phyloP scores from a whole-genome alignment of 2,888 invertebrate species.

The Mantis religiosa region DNA sequence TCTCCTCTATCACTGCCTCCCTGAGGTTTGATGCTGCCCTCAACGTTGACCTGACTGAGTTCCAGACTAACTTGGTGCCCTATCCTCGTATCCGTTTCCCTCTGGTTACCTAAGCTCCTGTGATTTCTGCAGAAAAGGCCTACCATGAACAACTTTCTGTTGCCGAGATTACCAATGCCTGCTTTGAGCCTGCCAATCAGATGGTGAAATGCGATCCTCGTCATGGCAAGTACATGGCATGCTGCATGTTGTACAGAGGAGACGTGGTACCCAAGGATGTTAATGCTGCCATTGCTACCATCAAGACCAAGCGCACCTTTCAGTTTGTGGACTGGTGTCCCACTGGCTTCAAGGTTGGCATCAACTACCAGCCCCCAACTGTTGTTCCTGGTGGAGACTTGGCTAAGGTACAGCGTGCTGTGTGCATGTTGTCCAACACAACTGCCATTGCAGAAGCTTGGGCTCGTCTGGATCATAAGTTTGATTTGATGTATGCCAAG shows the following conservation, averaged over 20 bases:
- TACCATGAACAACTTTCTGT: conserved; percentile 90
- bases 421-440: conserved; percentile 97
- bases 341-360: conserved; percentile 65
- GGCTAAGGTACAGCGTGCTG: conserved; percentile 92
- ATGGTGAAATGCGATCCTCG: conserved; percentile 93
- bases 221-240: conserved; percentile 92
- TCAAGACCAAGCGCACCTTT: conserved; percentile 49
- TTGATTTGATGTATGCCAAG: conserved; percentile 96
- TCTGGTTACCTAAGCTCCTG: conserved; percentile 85
- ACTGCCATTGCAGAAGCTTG: conserved; percentile 96
- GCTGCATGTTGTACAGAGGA: conserved; percentile 92
- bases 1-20: conserved; percentile 88
- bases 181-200: conserved; percentile 95
- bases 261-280: conserved; percentile 95
- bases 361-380: conserved; percentile 92
- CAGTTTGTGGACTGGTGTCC: conserved; percentile 49
- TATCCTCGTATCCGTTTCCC: conserved; percentile 97
- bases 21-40: conserved; percentile 89
- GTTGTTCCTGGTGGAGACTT: conserved; percentile 94
- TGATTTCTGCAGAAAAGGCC: conserved; percentile 90
- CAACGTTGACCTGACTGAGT: conserved; percentile 90
- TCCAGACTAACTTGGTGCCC: conserved; percentile 93
- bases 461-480: conserved; percentile 94
- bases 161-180: conserved; percentile 90
- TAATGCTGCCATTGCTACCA: conserved; percentile 83